Evolutionary conservation across 2,797 vertebrate species (phyloP), one percentile per base, ranked within the genome.

Genomic region (Parauchenoglanis punctatus): DNA sequence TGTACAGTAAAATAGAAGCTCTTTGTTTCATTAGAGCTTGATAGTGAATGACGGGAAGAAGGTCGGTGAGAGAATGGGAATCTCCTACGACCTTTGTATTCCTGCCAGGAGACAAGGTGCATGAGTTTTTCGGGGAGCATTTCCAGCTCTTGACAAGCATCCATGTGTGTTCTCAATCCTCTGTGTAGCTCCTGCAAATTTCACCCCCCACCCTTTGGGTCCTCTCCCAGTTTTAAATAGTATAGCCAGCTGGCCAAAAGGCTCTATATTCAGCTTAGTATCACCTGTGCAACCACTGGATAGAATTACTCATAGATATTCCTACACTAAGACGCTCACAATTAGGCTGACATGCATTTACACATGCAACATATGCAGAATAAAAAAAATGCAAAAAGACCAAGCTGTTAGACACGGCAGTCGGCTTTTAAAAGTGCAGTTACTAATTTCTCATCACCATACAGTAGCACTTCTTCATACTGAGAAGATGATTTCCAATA

Each of bases 251-350:
- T 96, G 95, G 95, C 93, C 91, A 91, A 88, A 90, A 91, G 90
- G 89, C 89, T 93, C 95, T 96, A 95, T 95, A 96, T 96, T 94
- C 93, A 96, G 95, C 93, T 89, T 91, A 90, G 93, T 93, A 94
- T 96, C 94, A 95, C 95, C 95, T 96, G 94, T 95, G 95, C 91
- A 88, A 86, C 89, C 31, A 35, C 85, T 89, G 94, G 94, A 76
- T 95, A 93, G 92, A 88, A 94, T 96, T 95, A 96, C 95, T 92
- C 70, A 90, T 87, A 90, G 87, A 85, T 83, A 91, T 90, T 90
- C 85, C 89, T 82, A n/a, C 8, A 35, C 81, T 77, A 56, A 87
- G 85, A 88, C 63, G 68, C 87, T 70, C 85, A 83, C 85, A 86
- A 87, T 88, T 78, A 89, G 54, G 56, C 80, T 70, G 56, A 46